Percentiles rank a stretch among this genome's conserved stretches.
These are phyloP conservation scores for Lasioglossum zephyrum DNA, from an alignment of 2,888 invertebrate species.

Conservation along the genomic window DNA sequence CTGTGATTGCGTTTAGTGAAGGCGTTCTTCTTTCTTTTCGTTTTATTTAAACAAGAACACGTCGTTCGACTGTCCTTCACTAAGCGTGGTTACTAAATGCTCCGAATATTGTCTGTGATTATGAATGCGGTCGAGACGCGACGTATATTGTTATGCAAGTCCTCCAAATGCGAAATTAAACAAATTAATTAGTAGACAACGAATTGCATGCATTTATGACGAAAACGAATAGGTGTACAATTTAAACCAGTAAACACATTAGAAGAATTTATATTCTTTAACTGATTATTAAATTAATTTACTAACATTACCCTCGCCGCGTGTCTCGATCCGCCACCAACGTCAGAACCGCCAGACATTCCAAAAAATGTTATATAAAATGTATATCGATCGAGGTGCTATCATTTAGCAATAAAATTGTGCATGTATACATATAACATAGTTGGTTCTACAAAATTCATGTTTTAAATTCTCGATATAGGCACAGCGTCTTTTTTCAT, in stretches of 20 bases:
- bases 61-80: conserved; percentile 18
- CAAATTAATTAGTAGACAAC: too few relatives aligned
- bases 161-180: neutral
- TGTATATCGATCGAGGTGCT: neutral
- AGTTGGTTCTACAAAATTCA: too few relatives aligned
- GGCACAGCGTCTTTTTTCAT: too few relatives aligned
- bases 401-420: neutral
- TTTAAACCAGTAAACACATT: too few relatives aligned
- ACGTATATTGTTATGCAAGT: neutral
- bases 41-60: neutral
- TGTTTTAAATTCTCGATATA: too few relatives aligned
- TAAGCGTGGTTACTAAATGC: conserved; percentile 50
- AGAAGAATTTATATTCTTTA: too few relatives aligned
- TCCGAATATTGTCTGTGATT: conserved; percentile 56
- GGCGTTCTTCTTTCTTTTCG: neutral
- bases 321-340: conserved; percentile 36
- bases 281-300: neutral
- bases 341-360: conserved; percentile 4
- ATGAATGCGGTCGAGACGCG: conserved; percentile 40
- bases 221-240: too few relatives aligned
- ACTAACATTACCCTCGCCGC: neutral
- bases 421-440: neutral
- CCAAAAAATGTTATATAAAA: neutral
- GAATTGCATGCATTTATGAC: too few relatives aligned
- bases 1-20: conserved; percentile 51